Base-by-base conservation (phyloP, 35 echinoderm and acorn worm genomes). In the Apostichopus japonicus region DNA sequence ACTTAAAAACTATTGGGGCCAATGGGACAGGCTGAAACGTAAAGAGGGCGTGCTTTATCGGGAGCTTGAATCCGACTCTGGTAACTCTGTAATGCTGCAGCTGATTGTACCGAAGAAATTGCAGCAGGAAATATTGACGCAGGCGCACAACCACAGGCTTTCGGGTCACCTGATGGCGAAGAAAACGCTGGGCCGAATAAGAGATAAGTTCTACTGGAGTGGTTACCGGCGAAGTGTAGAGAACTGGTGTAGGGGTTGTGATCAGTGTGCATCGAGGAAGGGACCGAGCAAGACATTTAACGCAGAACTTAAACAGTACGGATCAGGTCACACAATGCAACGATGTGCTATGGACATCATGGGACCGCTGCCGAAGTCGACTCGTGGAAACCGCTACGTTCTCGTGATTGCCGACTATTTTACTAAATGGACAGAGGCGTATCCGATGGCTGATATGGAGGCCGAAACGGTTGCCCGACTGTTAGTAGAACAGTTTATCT, bases 351-450 rank as follows among this genome's bases (percentile, higher is more conserved):
- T 88, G 51, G 92, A 93, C 67, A 93, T 93, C 9, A 13, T 88
- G 62, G 92, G 92, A 53, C 92, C 83, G 1, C 54, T 93, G 8
- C 73, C 92, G 6, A 88, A 65, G 8, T 75, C 83, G 6, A 56
- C 10, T 13, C 4, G 70, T 10, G 83, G 83, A 10, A 93, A 93
- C 24, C 63, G 71, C 1, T 93, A 93, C 33, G 52, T 93, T 44
- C 23, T 93, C 19, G 82, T 87, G 6, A 77, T 93, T 80, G 67
- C 80, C 1, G 92, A 93, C 78, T 91, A 91, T 86, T 95, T 95
- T 55, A 93, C 86, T 17, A 93, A 95, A 52, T 93, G 92, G 86
- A 93, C 77, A 15, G 94, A 93, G 25, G 94, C 94, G 5, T 90
- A 79, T 59, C 51, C 59, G 7, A 79, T 93, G 23, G 83, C 91